These are phyloP conservation scores for Pipistrellus pipistrellus DNA, from an alignment of 2,797 vertebrate genomes.

Conservation along the genomic window DNA sequence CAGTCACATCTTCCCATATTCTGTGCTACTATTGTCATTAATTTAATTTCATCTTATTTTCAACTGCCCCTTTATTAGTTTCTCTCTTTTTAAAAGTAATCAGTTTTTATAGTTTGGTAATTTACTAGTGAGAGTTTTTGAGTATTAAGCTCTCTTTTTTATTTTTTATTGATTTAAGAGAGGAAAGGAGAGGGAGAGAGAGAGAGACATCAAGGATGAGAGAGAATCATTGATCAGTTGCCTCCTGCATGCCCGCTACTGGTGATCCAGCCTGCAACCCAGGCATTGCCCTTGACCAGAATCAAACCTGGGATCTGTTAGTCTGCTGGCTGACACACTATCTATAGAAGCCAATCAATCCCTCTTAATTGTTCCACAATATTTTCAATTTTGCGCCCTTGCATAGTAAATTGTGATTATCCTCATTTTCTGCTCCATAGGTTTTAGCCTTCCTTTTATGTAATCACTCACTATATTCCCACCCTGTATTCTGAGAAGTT, in stretches of 20 bases:
- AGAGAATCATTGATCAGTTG: too few species aligned
- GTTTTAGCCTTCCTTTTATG: not conserved
- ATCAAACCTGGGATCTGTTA: too few species aligned
- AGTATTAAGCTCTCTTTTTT: not conserved
- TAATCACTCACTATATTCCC: not conserved
- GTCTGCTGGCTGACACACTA: too few species aligned
- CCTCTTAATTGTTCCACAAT: not conserved
- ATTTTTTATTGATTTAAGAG: too few species aligned
- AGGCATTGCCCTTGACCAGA: too few species aligned
- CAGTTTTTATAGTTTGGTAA: not conserved
- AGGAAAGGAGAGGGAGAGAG: too few species aligned
- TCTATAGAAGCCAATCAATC: not conserved
- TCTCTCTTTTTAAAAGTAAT: conserved; percentile 1
- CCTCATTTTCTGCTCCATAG: not conserved
- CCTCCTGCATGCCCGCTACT: too few species aligned
- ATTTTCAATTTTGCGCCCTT: not conserved
- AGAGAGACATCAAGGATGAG: too few species aligned
- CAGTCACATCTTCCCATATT: not conserved
- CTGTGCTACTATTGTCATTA: not conserved
- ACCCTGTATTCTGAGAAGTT: not conserved
- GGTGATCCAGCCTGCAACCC: too few species aligned
- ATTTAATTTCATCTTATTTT: conserved; percentile 13
- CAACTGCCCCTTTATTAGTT: not conserved
- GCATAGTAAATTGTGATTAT: not conserved
- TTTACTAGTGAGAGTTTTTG: not conserved